Evolutionary conservation across 2,113 vertebrate genomes (phyloP).

Genomic region (Ctenodactylus gundi): DNA sequence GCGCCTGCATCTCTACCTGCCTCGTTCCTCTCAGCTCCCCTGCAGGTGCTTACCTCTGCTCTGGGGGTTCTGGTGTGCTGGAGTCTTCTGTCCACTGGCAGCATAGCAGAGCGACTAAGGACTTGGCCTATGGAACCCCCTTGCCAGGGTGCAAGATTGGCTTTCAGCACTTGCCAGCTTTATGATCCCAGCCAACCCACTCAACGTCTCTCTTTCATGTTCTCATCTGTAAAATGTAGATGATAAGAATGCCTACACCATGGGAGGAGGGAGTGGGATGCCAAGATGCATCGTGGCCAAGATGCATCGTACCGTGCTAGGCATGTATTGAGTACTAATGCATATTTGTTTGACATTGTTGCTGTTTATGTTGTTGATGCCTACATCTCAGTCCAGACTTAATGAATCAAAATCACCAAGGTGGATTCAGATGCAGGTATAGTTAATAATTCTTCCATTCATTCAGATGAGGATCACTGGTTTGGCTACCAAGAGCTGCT

Average conservation of each 20-base stretch:
- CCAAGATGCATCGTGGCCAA: not conserved
- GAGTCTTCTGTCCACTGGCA: not conserved
- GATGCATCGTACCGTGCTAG: not conserved
- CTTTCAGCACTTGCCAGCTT: not conserved
- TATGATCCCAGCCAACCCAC: not conserved
- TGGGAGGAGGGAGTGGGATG: not conserved
- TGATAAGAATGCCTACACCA: not conserved
- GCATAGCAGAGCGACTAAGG: not conserved
- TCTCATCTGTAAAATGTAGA: slow-evolving; percentile 9
- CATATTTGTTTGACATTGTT: not conserved
- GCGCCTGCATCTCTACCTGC: not conserved
- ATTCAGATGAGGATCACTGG: not conserved
- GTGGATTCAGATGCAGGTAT: not conserved
- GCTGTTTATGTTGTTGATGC: not conserved
- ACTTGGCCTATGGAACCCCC: not conserved
- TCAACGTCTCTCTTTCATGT: not conserved
- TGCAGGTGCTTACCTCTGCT: accelerated
- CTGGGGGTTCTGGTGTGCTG: not conserved
- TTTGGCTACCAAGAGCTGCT: not conserved
- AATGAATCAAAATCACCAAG: not conserved
- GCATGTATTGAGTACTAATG: not conserved
- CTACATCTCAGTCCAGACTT: not conserved
- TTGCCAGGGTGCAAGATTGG: not conserved
- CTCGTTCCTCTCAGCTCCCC: not conserved
- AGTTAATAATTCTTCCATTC: not conserved